Evolutionary conservation across 2,113 vertebrate genomes (phyloP), one percentile per base, ranked within the genome.

Genomic region (Mesocricetus auratus): DNA sequence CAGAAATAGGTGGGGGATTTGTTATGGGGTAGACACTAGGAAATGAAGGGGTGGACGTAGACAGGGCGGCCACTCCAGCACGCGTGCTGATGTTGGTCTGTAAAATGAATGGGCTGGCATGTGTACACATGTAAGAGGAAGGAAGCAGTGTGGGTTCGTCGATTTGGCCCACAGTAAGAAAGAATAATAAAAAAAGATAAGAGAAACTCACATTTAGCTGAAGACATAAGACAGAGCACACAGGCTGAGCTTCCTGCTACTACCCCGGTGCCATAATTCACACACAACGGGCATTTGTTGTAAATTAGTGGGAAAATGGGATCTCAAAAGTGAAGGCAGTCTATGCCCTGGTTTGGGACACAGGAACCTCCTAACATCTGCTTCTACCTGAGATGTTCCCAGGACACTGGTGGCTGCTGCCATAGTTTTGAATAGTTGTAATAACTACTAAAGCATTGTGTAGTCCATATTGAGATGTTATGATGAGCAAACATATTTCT

Each of bases 401-500:
- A 93, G 50, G 36, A 47, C 68, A 58, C 56, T 39, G 60, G 36
- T 73, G n/a, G 31, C 50, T 95, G 64, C 91, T 96, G 91, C 47
- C 15, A 31, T 15, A 39, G n/a, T 86, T 60, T 82, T 78, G 87
- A 75, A 82, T 85, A 90, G 75, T 60, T 79, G 36, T 79, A 62
- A 87, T 74, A 64, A 82, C 53, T 29, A 47, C 58, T 12, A 89
- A 68, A 73, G 60, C 73, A 86, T 86, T 90, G 39, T 36, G 29
- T 69, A 69, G 78, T 68, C 77, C 39, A 62, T 31, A 29, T 33
- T 83, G 21, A 88, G 42, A 74, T 42, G 36, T 89, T 95, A 50
- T 91, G 69, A 2, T 66, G 45, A 94, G 60, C 22, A 96, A 79
- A 94, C 8, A 47, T 78, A 66, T 56, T 81, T 93, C 77, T 58